Percentiles rank a stretch among this genome's conserved stretches.
Conservation (phyloP, 2,113 vertebrate species). For the Larimichthys polyactis region DNA sequence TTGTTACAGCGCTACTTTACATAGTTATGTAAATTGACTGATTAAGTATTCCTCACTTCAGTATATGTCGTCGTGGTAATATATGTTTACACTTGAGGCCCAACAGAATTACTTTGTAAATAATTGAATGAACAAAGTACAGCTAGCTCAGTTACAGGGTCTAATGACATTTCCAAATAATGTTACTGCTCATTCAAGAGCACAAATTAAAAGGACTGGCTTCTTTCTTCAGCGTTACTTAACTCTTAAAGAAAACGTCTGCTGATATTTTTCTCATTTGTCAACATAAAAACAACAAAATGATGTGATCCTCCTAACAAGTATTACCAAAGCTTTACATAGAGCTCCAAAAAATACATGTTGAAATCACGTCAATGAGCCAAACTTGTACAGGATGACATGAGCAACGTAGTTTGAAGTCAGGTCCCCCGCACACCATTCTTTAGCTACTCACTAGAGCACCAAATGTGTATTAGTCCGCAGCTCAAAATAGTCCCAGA, state of each 20-base stretch:
- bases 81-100: neutral
- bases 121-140: conserved; percentile 9
- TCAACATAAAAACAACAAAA: neutral
- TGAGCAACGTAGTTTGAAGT: neutral
- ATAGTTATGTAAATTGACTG: conserved; percentile 2
- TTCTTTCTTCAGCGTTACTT: conserved; percentile 3
- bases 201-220: conserved; percentile 27
- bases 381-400: neutral
- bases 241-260: neutral
- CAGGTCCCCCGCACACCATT: neutral
- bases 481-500: neutral
- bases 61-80: neutral
- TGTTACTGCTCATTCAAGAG: conserved; percentile 19
- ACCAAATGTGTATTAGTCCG: neutral
- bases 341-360: neutral
- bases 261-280: neutral
- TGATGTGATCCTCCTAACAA: neutral
- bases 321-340: neutral
- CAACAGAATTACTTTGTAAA: conserved; percentile 11
- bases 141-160: conserved; percentile 7
- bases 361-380: neutral
- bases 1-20: conserved; percentile 42
- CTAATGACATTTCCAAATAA: conserved; percentile 4
- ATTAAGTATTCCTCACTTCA: conserved; percentile 5
- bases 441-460: neutral